phyloP scores from a whole-genome alignment of 2,888 invertebrate genomes.

The Smittia sp. region DNA sequence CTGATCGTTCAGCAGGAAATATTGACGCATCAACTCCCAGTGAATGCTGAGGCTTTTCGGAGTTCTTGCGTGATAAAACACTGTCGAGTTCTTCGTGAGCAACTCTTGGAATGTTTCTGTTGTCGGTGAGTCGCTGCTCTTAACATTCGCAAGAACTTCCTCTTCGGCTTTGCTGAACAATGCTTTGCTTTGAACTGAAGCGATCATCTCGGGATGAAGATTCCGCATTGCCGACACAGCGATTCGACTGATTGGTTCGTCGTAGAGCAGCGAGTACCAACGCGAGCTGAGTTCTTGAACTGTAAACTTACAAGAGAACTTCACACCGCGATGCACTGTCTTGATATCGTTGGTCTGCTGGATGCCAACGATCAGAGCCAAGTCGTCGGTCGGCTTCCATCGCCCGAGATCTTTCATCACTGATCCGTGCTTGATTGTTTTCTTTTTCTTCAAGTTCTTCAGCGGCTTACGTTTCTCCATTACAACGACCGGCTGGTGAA shows the following conservation, averaged over 20 bases:
- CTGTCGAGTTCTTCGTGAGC: conserved; percentile 75
- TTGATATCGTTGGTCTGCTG: conserved; percentile 83
- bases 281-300: conserved; percentile 90
- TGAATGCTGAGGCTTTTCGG: conserved; percentile 80
- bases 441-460: conserved; percentile 51
- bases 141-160: conserved; percentile 73
- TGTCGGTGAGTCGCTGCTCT: conserved; percentile 70
- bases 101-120: conserved; percentile 81
- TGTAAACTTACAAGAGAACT: conserved; percentile 94
- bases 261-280: conserved; percentile 94
- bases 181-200: conserved; percentile 82
- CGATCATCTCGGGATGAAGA: conserved; percentile 85
- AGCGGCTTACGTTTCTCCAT: conserved; percentile 26
- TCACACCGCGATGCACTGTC: conserved; percentile 84
- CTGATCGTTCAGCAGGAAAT: conserved; percentile 88
- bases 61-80: conserved; percentile 85
- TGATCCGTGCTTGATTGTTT: conserved; percentile 58
- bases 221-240: conserved; percentile 92
- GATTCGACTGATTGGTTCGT: conserved; percentile 87
- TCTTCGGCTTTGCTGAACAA: conserved; percentile 89
- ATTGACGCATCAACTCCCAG: conserved; percentile 91
- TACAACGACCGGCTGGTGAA: neutral
- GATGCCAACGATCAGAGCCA: conserved; percentile 88
- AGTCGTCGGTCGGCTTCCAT: conserved; percentile 97
- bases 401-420: conserved; percentile 83